Evolutionary conservation across 2,888 invertebrate genomes (phyloP).

Genomic region (Ligdia adustata): DNA sequence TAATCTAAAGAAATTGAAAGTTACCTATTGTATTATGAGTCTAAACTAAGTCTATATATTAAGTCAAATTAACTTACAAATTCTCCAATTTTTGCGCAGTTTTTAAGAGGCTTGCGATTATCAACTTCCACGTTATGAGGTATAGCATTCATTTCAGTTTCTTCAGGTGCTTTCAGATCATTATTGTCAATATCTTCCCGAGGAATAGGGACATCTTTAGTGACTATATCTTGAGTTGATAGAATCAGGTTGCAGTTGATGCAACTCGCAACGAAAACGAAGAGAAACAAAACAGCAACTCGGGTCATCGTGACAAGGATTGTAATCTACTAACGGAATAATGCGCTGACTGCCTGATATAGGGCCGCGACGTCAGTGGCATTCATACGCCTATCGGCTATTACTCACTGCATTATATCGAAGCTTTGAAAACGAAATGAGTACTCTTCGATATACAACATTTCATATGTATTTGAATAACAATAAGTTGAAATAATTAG

Average conservation of each 20-base stretch:
- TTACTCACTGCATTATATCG: conserved; percentile 16
- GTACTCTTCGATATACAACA: too few species aligned
- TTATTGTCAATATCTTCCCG: conserved; percentile 22
- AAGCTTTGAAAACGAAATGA: conserved; percentile 3
- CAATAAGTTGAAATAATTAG: too few species aligned
- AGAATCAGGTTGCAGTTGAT: conserved; percentile 50
- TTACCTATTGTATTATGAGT: too few species aligned
- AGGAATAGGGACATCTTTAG: conserved; percentile 33
- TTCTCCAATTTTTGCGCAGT: conserved; percentile 60
- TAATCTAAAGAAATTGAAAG: too few species aligned
- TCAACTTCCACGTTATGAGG: background rate
- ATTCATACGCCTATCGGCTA: conserved; percentile 13
- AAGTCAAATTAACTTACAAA: conserved; percentile 63
- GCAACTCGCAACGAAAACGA: conserved; percentile 40
- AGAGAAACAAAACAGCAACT: conserved; percentile 34
- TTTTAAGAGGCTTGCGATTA: conserved; percentile 7
- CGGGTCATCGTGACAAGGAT: conserved; percentile 35
- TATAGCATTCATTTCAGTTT: conserved; percentile 8
- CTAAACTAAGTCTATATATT: too few species aligned
- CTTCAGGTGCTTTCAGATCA: conserved; percentile 5
- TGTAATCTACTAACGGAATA: conserved; percentile 23
- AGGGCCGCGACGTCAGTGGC: conserved; percentile 18
- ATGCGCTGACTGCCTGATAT: conserved; percentile 26
- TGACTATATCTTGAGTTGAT: conserved; percentile 30
- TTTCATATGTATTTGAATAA: too few species aligned